A percentile compares a stretch with the other conserved stretches of the same genome.
Evolutionary conservation across 2,888 invertebrate genomes (phyloP).

Genomic region (Tetrapedia diversipes): DNA sequence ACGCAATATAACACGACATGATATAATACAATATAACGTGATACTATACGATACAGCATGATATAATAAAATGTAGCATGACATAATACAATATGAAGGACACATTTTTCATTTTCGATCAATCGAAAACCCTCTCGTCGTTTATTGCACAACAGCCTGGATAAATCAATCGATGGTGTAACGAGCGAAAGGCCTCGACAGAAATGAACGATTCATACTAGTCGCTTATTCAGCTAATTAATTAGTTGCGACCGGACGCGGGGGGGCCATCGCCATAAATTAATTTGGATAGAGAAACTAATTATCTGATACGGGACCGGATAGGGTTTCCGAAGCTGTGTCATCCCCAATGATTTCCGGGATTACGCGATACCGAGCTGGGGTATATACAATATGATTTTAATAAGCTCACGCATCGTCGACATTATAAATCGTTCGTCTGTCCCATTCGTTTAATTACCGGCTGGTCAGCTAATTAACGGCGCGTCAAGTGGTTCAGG

Average conservation of each 20-base stretch:
- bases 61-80: too few relatives aligned
- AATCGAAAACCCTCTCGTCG: too few relatives aligned
- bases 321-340: background rate
- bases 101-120: too few relatives aligned
- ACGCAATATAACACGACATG: too few relatives aligned
- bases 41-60: too few relatives aligned
- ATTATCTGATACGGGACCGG: constrained; percentile 36
- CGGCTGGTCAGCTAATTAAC: background rate
- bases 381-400: background rate
- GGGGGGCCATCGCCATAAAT: constrained; percentile 9
- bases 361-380: background rate
- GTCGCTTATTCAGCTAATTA: constrained; percentile 24
- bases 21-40: too few relatives aligned
- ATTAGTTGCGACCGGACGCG: constrained; percentile 16
- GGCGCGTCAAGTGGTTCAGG: too few relatives aligned
- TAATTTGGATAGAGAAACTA: constrained; percentile 36
- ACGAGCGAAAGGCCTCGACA: too few relatives aligned
- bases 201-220: background rate
- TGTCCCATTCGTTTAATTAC: constrained; percentile 2
- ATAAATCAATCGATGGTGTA: too few relatives aligned
- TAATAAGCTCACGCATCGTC: background rate
- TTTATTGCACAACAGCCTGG: too few relatives aligned
- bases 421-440: background rate
- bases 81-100: too few relatives aligned
- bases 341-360: constrained; percentile 22